Evolutionary conservation across 2,888 invertebrate species (phyloP), one percentile per base, ranked within the genome.

Genomic region (Drosophila quinaria): DNA sequence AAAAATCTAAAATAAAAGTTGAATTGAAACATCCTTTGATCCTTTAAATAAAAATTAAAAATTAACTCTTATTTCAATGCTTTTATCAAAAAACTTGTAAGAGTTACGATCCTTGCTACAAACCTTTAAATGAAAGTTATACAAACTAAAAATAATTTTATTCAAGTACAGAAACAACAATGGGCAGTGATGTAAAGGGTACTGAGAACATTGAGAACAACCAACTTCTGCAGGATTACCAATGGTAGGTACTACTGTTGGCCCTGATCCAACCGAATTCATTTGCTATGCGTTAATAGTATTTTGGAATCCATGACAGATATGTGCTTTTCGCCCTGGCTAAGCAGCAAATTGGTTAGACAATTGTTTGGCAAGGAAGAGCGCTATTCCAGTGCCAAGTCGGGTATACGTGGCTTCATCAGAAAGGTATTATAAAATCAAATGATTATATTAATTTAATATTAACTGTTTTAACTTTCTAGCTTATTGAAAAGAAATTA

Each of bases 301-400:
- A 70, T 89, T 58, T 62, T 89, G 72, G 91, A 92, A 79, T 19
- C 75, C 47, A 15, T 54, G 89, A 87, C 91, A 67, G 77, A 62
- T 50, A 91, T 92, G 91, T 84, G 89, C 42, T 90, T 92, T 56
- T 84, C 91, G 2, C 92, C 92, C 2, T 92, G 92, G 92, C 70
- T 92, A 3, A 74, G 71, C 11, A 74, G 73, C 49, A 82, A 67
- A 17, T 59, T 68, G 5, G 29, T 90, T 0, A 86, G 86, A 0
- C 69, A 81, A 50, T 59, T 92, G 11, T 41, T 75, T 15, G 81
- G 80, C 9, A 87, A 80, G 41, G 85, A 91, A 49, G 47, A 71
- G 4, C 46, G 76, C 0, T 92, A 90, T 31, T 52, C 63, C 8
- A 70, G 69, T 1, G 82, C 91, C 25, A 92, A 91, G 66, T 52